These are phyloP conservation scores for Trilocha varians DNA, from an alignment of 2,888 invertebrate species.

Conservation along the genomic window DNA sequence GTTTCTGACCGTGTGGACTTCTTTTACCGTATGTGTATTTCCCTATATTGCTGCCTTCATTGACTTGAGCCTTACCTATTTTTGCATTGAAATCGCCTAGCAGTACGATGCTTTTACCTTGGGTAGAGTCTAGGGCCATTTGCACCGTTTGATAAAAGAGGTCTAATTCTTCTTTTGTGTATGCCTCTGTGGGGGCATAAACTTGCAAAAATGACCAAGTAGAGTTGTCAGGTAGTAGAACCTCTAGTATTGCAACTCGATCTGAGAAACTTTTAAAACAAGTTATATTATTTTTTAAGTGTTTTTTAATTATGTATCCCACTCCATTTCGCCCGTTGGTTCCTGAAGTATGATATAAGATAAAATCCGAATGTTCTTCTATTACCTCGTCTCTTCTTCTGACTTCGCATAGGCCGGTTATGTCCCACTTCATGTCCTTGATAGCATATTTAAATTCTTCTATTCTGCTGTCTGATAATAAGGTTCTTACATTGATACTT, in stretches of 20 bases:
- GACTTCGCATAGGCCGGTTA: constrained; percentile 10
- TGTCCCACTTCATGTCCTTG: constrained; percentile 11
- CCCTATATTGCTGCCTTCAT: constrained; percentile 8
- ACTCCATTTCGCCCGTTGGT: constrained; percentile 8
- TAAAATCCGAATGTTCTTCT: constrained; percentile 9
- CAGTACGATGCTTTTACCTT: too few relatives aligned
- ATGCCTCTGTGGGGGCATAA: constrained; percentile 6
- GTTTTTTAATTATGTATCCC: constrained; percentile 8
- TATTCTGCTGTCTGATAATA: constrained; percentile 1
- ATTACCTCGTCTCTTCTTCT: constrained; percentile 9
- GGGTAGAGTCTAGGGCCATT: too few relatives aligned
- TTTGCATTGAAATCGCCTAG: too few relatives aligned
- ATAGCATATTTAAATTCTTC: constrained; percentile 2
- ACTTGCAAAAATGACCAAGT: constrained; percentile 1
- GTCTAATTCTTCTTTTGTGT: not conserved
- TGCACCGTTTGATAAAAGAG: too few relatives aligned
- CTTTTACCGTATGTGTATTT: constrained; percentile 9
- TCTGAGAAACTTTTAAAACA: constrained; percentile 3
- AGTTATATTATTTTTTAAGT: constrained; percentile 3
- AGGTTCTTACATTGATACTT: constrained; percentile 1
- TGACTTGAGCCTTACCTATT: constrained; percentile 7
- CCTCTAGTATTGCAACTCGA: constrained; percentile 1
- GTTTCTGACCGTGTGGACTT: constrained; percentile 9
- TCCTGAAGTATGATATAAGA: constrained; percentile 7
- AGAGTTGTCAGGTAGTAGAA: not conserved